Evolutionary conservation across 2,888 invertebrate genomes (phyloP), one percentile per base, ranked within the genome.

Genomic region (Diplolepis rosae): DNA sequence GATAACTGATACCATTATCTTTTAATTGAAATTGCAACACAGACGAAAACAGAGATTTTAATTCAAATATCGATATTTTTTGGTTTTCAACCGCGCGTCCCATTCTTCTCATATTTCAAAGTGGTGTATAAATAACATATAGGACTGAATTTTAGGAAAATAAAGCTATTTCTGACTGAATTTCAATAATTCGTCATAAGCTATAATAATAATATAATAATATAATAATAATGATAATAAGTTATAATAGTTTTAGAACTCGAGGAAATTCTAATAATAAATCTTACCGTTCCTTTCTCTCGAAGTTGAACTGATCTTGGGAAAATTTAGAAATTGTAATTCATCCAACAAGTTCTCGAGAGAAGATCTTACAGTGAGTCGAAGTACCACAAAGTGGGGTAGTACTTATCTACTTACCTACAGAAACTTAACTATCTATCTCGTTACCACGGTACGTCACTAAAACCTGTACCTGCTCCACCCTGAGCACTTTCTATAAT

Each of bases 401-500:
- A 42, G 28, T 65, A 61, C 48, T 50, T 28, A 45, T 45, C 61
- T 65, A 65, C 56, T 50, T 69, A 69, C 50, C 69, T 50, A 13
- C 48, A 48, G 24, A 65, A 50, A 69, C 69, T 69, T 69, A 65
- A 69, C 65, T 66, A 52, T 66, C 65, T 65, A 66, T 65, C 69
- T 66, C 30, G 69, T 66, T 65, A 69, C 50, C 50, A 39, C 15
- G 35, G 54, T 13, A 51, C 28, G 22, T 27, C 54, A 48, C 52
- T 45, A 66, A 42, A 54, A 15, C 45, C 11, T 30, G 52, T 70
- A 22, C 52, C 65, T 56, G 48, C 69, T 56, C 69, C 45, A 67
- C 70, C 65, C 69, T 52, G 69, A 74, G 74, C 74, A 74, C 74
- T 76, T 72, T 74, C 70, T 71, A 71, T 72, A 76, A 76, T 74